Evolutionary conservation across 2,888 invertebrate genomes (phyloP).

Genomic region (Tenthredo livida): DNA sequence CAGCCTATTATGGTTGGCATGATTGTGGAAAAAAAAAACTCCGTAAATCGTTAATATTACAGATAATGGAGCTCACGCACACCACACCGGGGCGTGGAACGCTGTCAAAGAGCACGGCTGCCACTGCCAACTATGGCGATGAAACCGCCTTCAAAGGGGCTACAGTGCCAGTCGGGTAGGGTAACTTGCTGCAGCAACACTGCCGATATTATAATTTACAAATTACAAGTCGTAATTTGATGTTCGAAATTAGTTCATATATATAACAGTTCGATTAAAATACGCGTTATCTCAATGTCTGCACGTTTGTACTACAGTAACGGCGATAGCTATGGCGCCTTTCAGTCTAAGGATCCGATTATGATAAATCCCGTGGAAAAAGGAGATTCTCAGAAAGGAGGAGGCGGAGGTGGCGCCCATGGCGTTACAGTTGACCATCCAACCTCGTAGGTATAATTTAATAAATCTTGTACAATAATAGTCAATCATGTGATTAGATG

Average conservation of each 20-base stretch:
- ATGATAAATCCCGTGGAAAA: conserved; percentile 79
- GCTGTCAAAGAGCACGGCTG: conserved; percentile 62
- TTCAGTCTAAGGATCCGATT: conserved; percentile 80
- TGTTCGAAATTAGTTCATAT: neutral
- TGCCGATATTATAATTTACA: neutral
- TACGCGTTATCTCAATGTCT: neutral
- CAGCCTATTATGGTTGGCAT: neutral
- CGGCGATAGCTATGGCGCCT: conserved; percentile 75
- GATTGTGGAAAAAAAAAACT: neutral
- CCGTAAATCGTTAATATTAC: conserved; percentile 8
- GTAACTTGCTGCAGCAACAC: neutral
- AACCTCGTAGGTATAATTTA: conserved; percentile 82
- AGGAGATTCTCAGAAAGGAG: conserved; percentile 73
- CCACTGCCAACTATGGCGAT: conserved; percentile 63
- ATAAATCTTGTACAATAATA: neutral
- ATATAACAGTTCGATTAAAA: neutral
- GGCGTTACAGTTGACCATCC: conserved; percentile 82
- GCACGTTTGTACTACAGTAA: conserved; percentile 64
- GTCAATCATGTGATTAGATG: neutral
- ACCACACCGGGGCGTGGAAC: conserved; percentile 66
- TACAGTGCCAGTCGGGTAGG: conserved; percentile 67
- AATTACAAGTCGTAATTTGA: conserved; percentile 12
- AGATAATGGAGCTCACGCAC: conserved; percentile 72
- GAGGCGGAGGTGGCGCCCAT: conserved; percentile 73
- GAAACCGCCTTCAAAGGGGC: conserved; percentile 70